phyloP scores from a whole-genome alignment of 2,797 vertebrate species.

The Lacerta agilis region DNA sequence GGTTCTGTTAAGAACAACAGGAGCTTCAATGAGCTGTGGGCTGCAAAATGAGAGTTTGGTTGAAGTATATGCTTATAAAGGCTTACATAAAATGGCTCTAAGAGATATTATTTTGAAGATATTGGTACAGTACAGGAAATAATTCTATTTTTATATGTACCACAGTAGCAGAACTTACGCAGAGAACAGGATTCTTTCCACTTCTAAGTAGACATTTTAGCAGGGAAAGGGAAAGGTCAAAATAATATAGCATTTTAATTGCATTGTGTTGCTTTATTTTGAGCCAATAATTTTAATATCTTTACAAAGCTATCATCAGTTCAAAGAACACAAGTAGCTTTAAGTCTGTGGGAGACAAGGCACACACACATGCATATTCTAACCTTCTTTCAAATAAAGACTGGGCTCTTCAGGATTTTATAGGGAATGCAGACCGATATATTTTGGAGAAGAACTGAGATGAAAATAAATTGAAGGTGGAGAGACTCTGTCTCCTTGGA shows the following conservation, averaged over 20 bases:
- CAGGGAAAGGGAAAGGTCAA: neutral
- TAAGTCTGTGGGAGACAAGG: neutral
- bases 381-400: conserved; percentile 9
- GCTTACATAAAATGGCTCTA: neutral
- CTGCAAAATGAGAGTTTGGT: neutral
- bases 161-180: neutral
- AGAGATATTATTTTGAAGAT: neutral
- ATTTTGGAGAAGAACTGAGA: conserved; percentile 60
- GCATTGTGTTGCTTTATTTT: neutral
- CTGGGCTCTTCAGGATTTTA: conserved; percentile 57
- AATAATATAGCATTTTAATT: neutral
- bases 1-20: neutral
- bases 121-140: neutral
- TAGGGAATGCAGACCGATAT: conserved; percentile 52
- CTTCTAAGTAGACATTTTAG: neutral
- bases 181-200: neutral
- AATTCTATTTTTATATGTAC: neutral
- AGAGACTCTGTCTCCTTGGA: conserved; percentile 30
- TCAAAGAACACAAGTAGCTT: conserved; percentile 47
- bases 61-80: neutral
- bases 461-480: conserved; percentile 65
- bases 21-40: neutral
- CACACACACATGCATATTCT: conserved; percentile 28
- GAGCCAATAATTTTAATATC: neutral
- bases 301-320: neutral